phyloP scores from a whole-genome alignment of 1,140 invertebrate genomes.

The Megalopta genalis region DNA sequence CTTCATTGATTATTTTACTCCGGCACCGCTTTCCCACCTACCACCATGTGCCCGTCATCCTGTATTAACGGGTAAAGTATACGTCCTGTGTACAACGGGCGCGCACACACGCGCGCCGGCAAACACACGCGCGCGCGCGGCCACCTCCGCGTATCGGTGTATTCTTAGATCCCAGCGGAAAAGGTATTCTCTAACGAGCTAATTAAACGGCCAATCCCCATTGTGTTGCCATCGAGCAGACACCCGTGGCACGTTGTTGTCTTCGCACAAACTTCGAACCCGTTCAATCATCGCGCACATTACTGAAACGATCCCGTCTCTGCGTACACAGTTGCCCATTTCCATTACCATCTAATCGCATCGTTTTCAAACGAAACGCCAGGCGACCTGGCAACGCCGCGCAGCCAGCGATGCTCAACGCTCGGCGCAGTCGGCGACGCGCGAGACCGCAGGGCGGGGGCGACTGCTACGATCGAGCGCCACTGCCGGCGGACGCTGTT shows the following conservation, averaged over 20 bases:
- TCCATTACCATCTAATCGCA: no score
- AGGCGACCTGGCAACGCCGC: no score
- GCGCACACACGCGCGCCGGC: no score
- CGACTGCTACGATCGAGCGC: no score
- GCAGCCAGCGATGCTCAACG: no score
- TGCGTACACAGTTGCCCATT: no score
- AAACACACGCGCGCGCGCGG: background rate
- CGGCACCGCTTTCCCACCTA: conserved; percentile 39
- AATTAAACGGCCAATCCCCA: conserved; percentile 12
- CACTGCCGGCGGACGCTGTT: no score
- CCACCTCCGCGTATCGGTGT: background rate
- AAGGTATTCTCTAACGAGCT: background rate
- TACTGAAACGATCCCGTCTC: no score
- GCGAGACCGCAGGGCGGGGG: no score
- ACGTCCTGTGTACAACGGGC: conserved; percentile 2
- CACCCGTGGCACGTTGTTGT: background rate
- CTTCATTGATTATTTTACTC: conserved; percentile 67
- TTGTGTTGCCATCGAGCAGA: background rate
- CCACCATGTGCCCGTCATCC: conserved; percentile 21
- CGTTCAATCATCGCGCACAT: background rate
- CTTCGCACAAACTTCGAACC: background rate
- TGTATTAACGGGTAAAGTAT: conserved; percentile 27
- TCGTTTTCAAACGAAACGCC: no score
- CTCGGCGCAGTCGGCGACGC: no score
- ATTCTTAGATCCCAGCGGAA: conserved; percentile 23